Percentiles rank a stretch among this genome's conserved stretches.
phyloP scores from a whole-genome alignment of 2,797 vertebrate species.

The Rhinoraja longicauda region DNA sequence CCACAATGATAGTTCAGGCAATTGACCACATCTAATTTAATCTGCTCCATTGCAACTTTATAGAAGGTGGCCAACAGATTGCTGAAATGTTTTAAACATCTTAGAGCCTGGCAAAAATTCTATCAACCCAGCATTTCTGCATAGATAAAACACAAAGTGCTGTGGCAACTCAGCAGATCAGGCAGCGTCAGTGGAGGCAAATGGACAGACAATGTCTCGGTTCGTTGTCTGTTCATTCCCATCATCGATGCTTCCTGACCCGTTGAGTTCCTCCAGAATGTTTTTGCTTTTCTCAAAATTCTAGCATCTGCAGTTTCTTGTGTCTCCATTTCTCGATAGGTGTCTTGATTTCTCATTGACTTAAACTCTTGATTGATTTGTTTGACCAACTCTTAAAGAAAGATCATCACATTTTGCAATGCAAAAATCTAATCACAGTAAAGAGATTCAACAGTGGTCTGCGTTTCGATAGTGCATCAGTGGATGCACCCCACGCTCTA shows the following conservation, averaged over 20 bases:
- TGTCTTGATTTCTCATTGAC: neutral
- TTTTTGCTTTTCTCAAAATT: no score
- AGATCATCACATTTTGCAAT: neutral
- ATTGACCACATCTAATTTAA: no score
- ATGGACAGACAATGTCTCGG: no score
- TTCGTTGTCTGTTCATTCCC: no score
- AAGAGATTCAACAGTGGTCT: neutral
- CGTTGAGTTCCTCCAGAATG: no score
- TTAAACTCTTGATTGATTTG: neutral
- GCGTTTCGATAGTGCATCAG: neutral
- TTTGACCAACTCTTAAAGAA: neutral
- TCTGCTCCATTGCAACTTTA: neutral
- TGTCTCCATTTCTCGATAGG: neutral
- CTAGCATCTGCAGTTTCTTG: no score
- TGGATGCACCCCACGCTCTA: neutral
- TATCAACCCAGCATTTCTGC: neutral
- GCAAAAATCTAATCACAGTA: neutral
- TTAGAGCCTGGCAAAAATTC: neutral
- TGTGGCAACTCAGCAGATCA: no score
- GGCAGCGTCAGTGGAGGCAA: no score
- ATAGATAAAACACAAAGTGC: neutral
- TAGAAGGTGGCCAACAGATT: neutral
- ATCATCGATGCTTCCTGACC: no score
- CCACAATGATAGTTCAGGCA: no score
- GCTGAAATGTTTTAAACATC: neutral